Evolutionary conservation across 2,888 invertebrate genomes (phyloP), one percentile per base, ranked within the genome.

Genomic region (Pteria penguin): DNA sequence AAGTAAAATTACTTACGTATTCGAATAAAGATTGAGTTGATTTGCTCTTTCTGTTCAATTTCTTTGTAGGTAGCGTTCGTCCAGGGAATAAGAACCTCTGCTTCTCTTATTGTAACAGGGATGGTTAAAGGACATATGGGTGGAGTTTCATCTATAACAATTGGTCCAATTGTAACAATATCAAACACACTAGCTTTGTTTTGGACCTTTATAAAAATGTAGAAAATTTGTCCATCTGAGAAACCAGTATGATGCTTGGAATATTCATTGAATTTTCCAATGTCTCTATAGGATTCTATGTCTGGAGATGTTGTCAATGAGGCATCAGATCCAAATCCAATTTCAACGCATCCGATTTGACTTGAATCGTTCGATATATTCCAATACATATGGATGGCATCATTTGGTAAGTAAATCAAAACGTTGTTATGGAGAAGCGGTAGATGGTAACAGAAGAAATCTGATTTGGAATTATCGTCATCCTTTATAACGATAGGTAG

Each of bases 71-170:
- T 65, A 4, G 27, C 57, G 4, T 71, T 55, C 5, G 68, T 27
- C 79, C 81, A 80, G 2, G 33, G 26, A 4, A 76, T 26, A 8
- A 72, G 24, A 11, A 79, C 33, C 45, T 60, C 26, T 27, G 33
- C 54, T 0, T 54, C 58, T 5, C 57, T 54, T 2, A 73, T 27
- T 4, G 14, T 24, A 1, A 75, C 54, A 2, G 26, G 61, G 11
- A 80, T 14, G 0, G 57, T 33, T 45, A 36, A 52, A 14, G 62
- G 67, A n/a, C 76, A 73, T 3, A 55, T 22, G 26, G 82, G 81
- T 8, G 82, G 74, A 4, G 84, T 78, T 32, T 77, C 78, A 61
- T 84, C 82, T 26, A 81, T 77, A 26, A 81, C 8, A 22, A 84
- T 54, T 22, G 84, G 82, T 32, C 84, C 84, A 52, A 80, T 36